phyloP scores from a whole-genome alignment of 2,113 vertebrate species.

The Chamaetylas fuelleborni region DNA sequence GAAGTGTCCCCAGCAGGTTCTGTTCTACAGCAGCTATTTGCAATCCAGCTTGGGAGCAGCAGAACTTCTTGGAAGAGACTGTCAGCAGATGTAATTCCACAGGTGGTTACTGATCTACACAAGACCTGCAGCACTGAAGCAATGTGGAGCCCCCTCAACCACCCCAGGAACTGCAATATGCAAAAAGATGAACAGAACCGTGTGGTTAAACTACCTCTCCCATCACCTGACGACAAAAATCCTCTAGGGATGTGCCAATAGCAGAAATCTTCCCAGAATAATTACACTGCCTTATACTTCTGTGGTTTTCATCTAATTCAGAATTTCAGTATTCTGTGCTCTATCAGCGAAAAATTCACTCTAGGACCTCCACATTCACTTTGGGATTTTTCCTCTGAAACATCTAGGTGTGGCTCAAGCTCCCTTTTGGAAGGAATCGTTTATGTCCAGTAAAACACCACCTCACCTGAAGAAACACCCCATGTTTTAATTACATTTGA shows the following conservation, averaged over 20 bases:
- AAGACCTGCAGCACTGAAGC: neutral
- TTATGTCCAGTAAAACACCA: neutral
- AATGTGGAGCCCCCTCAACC: neutral
- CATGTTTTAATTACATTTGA: neutral
- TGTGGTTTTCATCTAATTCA: neutral
- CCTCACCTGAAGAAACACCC: neutral
- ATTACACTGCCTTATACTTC: neutral
- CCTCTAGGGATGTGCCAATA: neutral
- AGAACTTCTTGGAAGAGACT: neutral
- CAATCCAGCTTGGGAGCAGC: neutral
- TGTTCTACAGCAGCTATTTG: neutral
- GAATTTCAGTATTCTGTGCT: neutral
- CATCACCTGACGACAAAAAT: neutral
- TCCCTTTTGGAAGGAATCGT: fast-evolving
- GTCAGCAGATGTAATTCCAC: neutral
- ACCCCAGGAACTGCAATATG: neutral
- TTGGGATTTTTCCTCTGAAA: neutral
- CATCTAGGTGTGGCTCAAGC: neutral
- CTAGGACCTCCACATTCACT: neutral
- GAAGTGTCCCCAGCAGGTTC: neutral
- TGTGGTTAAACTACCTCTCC: neutral
- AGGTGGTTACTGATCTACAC: fast-evolving
- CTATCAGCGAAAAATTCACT: neutral
- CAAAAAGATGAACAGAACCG: neutral
- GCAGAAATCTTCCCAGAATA: neutral